Evolutionary conservation across 2,113 vertebrate species (phyloP), one percentile per base, ranked within the genome.

Genomic region (Craseonycteris thonglongyai): DNA sequence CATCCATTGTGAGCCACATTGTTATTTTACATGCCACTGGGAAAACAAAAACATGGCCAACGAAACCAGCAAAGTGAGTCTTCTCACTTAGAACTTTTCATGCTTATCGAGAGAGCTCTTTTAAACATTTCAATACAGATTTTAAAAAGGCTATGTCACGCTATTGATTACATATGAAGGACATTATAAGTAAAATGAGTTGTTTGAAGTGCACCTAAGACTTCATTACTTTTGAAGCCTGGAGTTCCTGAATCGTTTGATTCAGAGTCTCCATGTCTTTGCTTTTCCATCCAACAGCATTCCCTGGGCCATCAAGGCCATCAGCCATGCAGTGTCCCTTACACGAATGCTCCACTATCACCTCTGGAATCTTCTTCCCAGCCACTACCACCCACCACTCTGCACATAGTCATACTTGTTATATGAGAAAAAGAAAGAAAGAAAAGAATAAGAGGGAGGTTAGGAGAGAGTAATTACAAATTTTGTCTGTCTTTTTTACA

Each of bases 331-430:
- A 15, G 42, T 21, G 3, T 5, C 28, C 18, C 76, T 38, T 13
- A 18, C 7, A 1, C 3, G 40, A 42, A 12, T 8, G 42, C 22
- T 38, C 56, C 11, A 1, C 56, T 28, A 0, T 38, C 5, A 19
- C 11, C n/a, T 26, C 69, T 16, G 30, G 59, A 2, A 40, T 15
- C 56, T 66, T n/a, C 68, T 40, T 71, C 21, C 59, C 22, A 33
- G 40, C 59, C 45, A 21, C 38, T 1, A 3, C 42, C 4, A 6
- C 26, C 33, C 42, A 28, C 24, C 61, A 33, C 66, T 15, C 40
- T 49, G 59, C 10, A 15, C 8, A 33, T 21, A 33, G 14, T 76
- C 71, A 61, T 59, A 59, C 59, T 82, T 63, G 30, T 30, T 40
- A 14, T 26, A 15, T 15, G 51, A 47, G 38, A 47, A 12, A 42